These are phyloP conservation scores for Pollenia amentaria DNA, from an alignment of 2,888 invertebrate species.

Conservation along the genomic window DNA sequence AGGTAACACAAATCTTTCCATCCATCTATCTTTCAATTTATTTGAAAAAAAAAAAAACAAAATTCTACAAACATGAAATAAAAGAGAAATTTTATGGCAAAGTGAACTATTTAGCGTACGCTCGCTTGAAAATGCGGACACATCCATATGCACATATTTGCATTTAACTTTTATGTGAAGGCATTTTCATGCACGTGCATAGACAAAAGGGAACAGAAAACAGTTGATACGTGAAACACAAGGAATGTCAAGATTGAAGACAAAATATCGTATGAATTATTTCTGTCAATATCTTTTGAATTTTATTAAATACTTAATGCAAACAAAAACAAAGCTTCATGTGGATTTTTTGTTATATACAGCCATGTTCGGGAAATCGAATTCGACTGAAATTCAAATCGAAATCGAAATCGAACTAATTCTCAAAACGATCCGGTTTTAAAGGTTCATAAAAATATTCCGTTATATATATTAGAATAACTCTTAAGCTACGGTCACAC, in stretches of 20 bases:
- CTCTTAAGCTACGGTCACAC: too few species aligned
- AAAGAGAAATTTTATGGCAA: not conserved
- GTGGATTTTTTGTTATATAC: too few species aligned
- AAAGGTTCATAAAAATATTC: too few species aligned
- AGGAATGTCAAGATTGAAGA: slow-evolving; percentile 7
- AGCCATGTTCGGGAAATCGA: too few species aligned
- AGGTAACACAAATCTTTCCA: not conserved
- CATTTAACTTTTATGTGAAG: not conserved
- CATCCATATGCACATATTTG: slow-evolving; percentile 10
- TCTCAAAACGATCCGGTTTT: too few species aligned
- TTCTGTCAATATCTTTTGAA: too few species aligned
- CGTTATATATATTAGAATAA: too few species aligned
- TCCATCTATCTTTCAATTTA: not conserved
- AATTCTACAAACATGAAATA: not conserved
- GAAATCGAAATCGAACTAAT: too few species aligned
- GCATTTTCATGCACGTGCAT: not conserved
- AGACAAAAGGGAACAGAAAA: slow-evolving; percentile 1
- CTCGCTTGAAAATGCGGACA: not conserved
- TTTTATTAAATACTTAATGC: too few species aligned
- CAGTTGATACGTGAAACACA: slow-evolving; percentile 4
- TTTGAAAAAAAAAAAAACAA: not conserved
- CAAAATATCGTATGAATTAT: not conserved
- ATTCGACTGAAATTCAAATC: too few species aligned
- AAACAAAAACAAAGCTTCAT: not conserved
- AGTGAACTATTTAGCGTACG: not conserved